Percentiles rank a stretch among this genome's conserved stretches.
Conservation (phyloP, 2,888 invertebrate species). For the Syritta pipiens region DNA sequence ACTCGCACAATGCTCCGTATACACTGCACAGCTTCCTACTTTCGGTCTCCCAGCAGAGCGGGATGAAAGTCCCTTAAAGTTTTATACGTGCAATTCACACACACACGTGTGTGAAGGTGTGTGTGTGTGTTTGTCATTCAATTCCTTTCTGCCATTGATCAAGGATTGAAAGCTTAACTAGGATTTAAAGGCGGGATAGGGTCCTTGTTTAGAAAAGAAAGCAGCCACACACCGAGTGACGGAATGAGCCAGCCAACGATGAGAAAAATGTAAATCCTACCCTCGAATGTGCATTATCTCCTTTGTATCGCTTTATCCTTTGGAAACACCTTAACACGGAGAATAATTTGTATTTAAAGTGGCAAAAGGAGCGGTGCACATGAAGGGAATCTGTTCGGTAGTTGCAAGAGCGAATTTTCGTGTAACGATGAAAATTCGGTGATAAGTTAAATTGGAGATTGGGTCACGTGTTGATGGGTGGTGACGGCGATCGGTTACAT, state of each 20-base stretch:
- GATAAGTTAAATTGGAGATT: too few species aligned
- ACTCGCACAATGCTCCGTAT: too few species aligned
- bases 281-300: slow-evolving; percentile 39
- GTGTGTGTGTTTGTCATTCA: slow-evolving; percentile 21
- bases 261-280: slow-evolving; percentile 33
- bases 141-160: slow-evolving; percentile 49
- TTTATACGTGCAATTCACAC: slow-evolving; percentile 14
- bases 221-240: slow-evolving; percentile 17
- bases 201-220: slow-evolving; percentile 41
- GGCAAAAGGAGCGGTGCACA: too few species aligned
- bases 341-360: slow-evolving; percentile 23
- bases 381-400: too few species aligned
- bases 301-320: slow-evolving; percentile 14
- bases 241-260: slow-evolving; percentile 6
- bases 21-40: too few species aligned
- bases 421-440: too few species aligned
- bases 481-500: too few species aligned
- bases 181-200: slow-evolving; percentile 43
- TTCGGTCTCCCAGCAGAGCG: too few species aligned
- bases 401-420: too few species aligned
- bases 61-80: too few species aligned
- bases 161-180: slow-evolving; percentile 55
- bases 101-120: neutral
- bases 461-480: too few species aligned
- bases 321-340: slow-evolving; percentile 17